Conservation (phyloP, 2,113 vertebrate genomes). For the Tringa solitaria region DNA sequence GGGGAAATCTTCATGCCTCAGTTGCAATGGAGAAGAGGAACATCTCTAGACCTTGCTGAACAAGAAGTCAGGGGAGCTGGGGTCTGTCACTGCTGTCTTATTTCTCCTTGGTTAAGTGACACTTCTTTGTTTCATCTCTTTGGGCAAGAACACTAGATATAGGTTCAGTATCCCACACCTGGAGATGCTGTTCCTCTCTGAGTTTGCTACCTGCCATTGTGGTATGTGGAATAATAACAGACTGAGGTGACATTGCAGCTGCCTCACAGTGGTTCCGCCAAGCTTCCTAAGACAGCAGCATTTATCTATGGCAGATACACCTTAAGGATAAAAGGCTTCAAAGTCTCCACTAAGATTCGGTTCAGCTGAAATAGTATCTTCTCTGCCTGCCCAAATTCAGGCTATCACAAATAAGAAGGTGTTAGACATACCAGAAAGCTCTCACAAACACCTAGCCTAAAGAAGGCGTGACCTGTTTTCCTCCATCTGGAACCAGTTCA, state of each 20-base stretch:
- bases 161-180: neutral
- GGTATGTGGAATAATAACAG: accelerated
- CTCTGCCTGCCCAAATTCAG: neutral
- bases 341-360: neutral
- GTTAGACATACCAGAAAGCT: neutral
- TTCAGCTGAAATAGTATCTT: neutral
- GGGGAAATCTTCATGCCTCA: neutral
- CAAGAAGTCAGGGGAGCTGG: neutral
- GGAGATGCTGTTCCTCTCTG: neutral
- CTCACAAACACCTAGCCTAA: neutral
- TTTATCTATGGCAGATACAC: neutral
- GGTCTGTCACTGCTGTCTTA: neutral
- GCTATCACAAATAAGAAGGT: too few relatives aligned
- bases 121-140: neutral
- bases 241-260: neutral
- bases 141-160: neutral
- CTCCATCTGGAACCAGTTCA: neutral
- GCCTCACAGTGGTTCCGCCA: neutral
- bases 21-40: neutral
- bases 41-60: neutral
- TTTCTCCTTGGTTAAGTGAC: neutral
- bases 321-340: neutral
- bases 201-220: neutral
- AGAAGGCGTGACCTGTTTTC: neutral
- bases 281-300: neutral